phyloP scores from a whole-genome alignment of 2,797 vertebrate genomes.

The Sebastes variabilis region DNA sequence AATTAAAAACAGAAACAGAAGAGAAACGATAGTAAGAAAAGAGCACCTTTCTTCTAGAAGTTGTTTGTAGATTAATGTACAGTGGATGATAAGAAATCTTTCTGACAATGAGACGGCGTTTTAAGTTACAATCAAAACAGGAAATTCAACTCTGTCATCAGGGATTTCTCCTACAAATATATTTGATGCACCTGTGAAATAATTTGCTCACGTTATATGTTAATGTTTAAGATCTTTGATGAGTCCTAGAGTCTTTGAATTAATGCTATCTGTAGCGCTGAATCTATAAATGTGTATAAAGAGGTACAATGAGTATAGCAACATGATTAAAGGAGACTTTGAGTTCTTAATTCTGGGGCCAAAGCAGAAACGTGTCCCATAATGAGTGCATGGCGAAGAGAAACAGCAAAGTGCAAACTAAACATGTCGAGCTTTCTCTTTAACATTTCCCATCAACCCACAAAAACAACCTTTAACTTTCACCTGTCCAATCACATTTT shows the following conservation, averaged over 20 bases:
- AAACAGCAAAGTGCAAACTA: slow-evolving; percentile 27
- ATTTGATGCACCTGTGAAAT: neutral
- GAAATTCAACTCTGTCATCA: slow-evolving; percentile 15
- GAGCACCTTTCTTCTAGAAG: slow-evolving; percentile 89
- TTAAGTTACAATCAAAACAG: slow-evolving; percentile 26
- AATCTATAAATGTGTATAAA: slow-evolving; percentile 8
- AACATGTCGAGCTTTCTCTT: slow-evolving; percentile 13
- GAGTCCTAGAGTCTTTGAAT: slow-evolving; percentile 2
- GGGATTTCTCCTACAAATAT: slow-evolving; percentile 22
- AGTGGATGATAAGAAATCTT: slow-evolving; percentile 70
- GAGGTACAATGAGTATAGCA: slow-evolving; percentile 1
- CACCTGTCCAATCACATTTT: slow-evolving; percentile 21
- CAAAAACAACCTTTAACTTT: neutral
- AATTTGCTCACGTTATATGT: neutral
- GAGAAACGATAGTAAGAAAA: slow-evolving; percentile 72
- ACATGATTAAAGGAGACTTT: slow-evolving; percentile 13
- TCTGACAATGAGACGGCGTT: slow-evolving; percentile 65
- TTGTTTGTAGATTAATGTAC: slow-evolving; percentile 72
- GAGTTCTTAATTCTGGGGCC: slow-evolving; percentile 16
- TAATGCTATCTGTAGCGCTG: slow-evolving; percentile 4
- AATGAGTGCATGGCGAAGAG: slow-evolving; percentile 5
- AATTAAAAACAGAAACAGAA: slow-evolving; percentile 49
- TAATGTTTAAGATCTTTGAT: slow-evolving; percentile 10
- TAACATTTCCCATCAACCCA: slow-evolving; percentile 12
- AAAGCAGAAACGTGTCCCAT: slow-evolving; percentile 14